phyloP scores from a whole-genome alignment of 1,140 invertebrate species.

The Plectrocnemia conspersa region DNA sequence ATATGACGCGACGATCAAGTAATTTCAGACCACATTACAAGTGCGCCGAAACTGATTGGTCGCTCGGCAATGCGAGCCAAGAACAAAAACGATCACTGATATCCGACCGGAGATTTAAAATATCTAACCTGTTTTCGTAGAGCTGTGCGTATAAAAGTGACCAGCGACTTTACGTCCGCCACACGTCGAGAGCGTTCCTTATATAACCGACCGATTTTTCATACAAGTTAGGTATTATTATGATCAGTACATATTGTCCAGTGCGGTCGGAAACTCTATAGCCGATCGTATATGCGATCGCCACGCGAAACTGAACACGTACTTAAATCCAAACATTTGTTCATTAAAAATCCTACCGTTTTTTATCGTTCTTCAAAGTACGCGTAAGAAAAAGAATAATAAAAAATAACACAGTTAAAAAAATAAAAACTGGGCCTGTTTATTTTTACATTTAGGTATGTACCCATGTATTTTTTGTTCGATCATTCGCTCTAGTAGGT shows the following conservation, averaged over 20 bases:
- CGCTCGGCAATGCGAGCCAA: not conserved
- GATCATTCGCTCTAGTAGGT: not conserved
- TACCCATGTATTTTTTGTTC: not conserved
- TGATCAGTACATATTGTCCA: not conserved
- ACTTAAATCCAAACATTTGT: slow-evolving; percentile 3
- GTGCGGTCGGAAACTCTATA: not conserved
- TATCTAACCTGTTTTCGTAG: not conserved
- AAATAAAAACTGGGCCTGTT: not conserved
- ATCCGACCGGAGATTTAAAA: not conserved
- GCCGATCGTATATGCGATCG: not conserved
- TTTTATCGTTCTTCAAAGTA: not conserved
- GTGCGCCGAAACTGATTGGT: not conserved
- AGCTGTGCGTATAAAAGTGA: not conserved
- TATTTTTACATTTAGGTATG: slow-evolving; percentile 10
- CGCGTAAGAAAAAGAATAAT: not conserved
- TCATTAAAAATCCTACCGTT: slow-evolving; percentile 10
- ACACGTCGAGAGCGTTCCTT: not conserved
- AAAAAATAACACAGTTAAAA: too few species aligned
- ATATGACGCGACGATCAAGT: slow-evolving; percentile 15
- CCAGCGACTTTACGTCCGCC: not conserved
- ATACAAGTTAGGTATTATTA: too few species aligned
- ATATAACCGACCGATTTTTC: not conserved
- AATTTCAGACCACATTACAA: slow-evolving; percentile 14
- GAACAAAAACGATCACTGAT: not conserved
- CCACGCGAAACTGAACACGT: not conserved